Evolutionary conservation across 2,797 vertebrate genomes (phyloP), one percentile per base, ranked within the genome.

Genomic region (Parauchenoglanis punctatus): DNA sequence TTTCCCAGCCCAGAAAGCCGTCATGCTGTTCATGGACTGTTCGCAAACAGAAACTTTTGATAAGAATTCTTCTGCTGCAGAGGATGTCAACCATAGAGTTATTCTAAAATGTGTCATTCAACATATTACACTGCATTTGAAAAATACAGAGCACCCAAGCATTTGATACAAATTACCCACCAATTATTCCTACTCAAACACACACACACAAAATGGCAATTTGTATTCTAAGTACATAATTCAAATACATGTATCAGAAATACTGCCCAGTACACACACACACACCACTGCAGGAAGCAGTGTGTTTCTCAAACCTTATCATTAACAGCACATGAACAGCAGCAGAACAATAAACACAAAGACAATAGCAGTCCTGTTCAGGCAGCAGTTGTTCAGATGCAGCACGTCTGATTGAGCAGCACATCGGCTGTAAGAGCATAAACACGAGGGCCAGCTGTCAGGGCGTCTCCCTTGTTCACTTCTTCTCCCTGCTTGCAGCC

Each of bases 391-490:
- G 61, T 67, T 82, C 44, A 86, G 44, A 61, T 63, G 56, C 75
- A 81, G 73, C 75, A 86, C 65, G 75, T 89, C 81, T 89, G 81
- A 89, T 28, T 83, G 68, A 85, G 61, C 86, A 90, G 83, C 68
- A 63, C 80, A 84, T 77, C n/a, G 40, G 58, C 85, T 89, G 65
- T 65, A 84, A 67, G 80, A 83, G 73, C 75, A 68, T 49, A 56
- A 70, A 84, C 75, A 86, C 61, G 40, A 90, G 84, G 68, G 72
- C 89, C 89, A 90, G 89, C 89, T 90, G 89, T 90, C 44, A n/a
- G 12, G 67, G 25, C 52, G 23, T n/a, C 81, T 86, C 84, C 73
- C 86, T 75, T 35, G 46, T 83, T 44, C 83, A 35, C 20, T 84
- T 68, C 13, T 58, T 65, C 70, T 83, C 49, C 61, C 61, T 61